Conservation (phyloP, 2,888 invertebrate genomes). For the Abscondita cerata region DNA sequence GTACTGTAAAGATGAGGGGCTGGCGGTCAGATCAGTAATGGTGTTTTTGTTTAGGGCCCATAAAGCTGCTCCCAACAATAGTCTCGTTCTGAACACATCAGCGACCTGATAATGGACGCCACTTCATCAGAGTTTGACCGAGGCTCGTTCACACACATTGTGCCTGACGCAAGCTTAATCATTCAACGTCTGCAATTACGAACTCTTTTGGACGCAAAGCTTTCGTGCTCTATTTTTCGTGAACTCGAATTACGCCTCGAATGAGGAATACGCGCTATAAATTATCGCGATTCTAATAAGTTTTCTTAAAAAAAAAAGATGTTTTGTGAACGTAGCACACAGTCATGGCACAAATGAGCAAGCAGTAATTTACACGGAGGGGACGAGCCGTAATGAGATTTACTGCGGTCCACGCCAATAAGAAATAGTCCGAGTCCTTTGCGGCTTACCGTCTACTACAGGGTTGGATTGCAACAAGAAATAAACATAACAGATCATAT, state of each 20-base stretch:
- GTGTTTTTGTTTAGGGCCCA: constrained; percentile 56
- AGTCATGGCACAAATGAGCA: constrained; percentile 50
- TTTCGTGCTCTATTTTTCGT: no score
- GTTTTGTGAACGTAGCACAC: constrained; percentile 48
- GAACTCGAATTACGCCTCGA: neutral
- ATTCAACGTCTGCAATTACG: neutral
- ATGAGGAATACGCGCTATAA: neutral
- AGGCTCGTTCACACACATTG: constrained; percentile 42
- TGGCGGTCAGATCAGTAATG: constrained; percentile 49
- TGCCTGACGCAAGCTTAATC: constrained; percentile 8
- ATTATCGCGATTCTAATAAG: neutral
- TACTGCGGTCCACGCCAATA: constrained; percentile 51
- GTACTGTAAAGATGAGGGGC: constrained; percentile 35
- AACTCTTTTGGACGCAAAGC: neutral
- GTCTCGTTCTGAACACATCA: constrained; percentile 52
- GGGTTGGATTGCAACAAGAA: constrained; percentile 39
- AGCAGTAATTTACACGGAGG: constrained; percentile 52
- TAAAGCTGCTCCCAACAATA: constrained; percentile 53
- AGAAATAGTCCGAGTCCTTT: constrained; percentile 48
- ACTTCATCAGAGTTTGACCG: constrained; percentile 46
- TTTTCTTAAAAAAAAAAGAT: constrained; percentile 12
- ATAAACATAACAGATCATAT: constrained; percentile 17
- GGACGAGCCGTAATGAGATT: constrained; percentile 53
- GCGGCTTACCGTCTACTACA: constrained; percentile 39
- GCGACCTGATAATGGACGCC: constrained; percentile 51